Base-by-base conservation (phyloP, 2,797 vertebrate species). In the Oophaga sylvatica region DNA sequence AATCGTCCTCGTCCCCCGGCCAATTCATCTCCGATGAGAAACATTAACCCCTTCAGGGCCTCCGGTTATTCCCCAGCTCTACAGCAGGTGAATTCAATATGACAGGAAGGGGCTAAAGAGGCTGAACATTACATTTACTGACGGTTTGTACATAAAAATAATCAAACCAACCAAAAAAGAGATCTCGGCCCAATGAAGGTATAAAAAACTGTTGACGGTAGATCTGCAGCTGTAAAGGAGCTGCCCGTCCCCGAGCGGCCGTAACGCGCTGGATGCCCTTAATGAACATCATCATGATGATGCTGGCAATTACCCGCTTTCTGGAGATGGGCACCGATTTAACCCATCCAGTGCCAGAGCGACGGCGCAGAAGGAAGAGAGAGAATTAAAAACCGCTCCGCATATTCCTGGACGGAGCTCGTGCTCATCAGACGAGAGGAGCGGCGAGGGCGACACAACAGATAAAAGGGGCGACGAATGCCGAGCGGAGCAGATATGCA, bases 331-430 rank as follows among this genome's bases (percentile, higher is more conserved):
- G 81, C 81, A 60, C 15, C 67, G 53, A 5, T 75, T 90, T 87
- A 90, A 90, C 91, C 87, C 90, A 87, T 91, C 89, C 81, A 73
- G 81, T 89, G 87, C 86, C 56, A 91, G 67, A 79, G 76, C 20
- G 19, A 79, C 76, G 22, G 73, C 35, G 57, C 62, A 53, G 48
- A 19, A 11, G 63, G 48, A 80, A 77, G n/a, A 45, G 19, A 70
- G 63, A 19, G 80, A 67, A 45, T 9, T 22, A 71, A 41, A 84
- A 73, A 59, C 19, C 4, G 90, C 92, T 91, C 85, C 82, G 88
- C 65, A 65, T 88, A 91, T 93, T 93, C 92, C 90, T 91, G 93
- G 93, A 53, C 87, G 91, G 87, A 90, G 89, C 92, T 93, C 22
- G 79, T 48, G 35, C 79, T 65, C 92, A 93, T 93, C 90, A 92